Base-by-base conservation (phyloP, 2,888 invertebrate genomes). In the Oscheius sp. region DNA sequence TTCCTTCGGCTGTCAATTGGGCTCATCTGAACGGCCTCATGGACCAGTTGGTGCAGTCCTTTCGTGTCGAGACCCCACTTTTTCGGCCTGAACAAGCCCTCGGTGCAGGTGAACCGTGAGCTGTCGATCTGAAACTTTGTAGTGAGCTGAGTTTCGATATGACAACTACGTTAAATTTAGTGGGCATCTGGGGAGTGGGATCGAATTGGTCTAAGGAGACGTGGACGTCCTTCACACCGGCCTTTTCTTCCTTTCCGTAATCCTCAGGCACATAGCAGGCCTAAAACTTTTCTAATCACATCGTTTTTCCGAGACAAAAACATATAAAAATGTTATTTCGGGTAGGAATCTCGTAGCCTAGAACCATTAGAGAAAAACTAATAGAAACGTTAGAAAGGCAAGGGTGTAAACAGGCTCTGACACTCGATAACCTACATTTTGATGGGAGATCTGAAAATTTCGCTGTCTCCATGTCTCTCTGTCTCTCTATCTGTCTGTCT, bases 51-150 rank as follows among this genome's bases (percentile, higher is more conserved):
- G 75, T 91, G 92, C 29, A 92, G 86, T 51, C 91, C 91, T 68
- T 91, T 80, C 80, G 91, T 90, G 86, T 92, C 92, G 81, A 92
- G 89, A 35, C 92, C 92, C 91, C 92, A 92, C 66, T 91, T 86
- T 70, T 91, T 91, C 4, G 91, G 91, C 80, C 92, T 90, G 87
- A 92, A 92, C 55, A 91, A 86, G 7, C 91, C 91, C 86, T 92
- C 92, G 2, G 91, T 89, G 59, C 90, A 90, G 76, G 89, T 88
- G 82, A 91, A 91, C 63, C 91, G 85, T 2, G 90, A 90, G 60
- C 87, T 82, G 81, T 91, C 92, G 58, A 91, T 90, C 63, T 90
- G 73, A 50, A 89, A 82, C n/a, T n/a, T 50, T 13, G 9, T 3
- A 21, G 21, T 42, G 21, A 2, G 21, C 21, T 21, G 21, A 55